Base-by-base conservation (phyloP, 2,113 vertebrate genomes). In the Neolamprologus caudopunctatus region DNA sequence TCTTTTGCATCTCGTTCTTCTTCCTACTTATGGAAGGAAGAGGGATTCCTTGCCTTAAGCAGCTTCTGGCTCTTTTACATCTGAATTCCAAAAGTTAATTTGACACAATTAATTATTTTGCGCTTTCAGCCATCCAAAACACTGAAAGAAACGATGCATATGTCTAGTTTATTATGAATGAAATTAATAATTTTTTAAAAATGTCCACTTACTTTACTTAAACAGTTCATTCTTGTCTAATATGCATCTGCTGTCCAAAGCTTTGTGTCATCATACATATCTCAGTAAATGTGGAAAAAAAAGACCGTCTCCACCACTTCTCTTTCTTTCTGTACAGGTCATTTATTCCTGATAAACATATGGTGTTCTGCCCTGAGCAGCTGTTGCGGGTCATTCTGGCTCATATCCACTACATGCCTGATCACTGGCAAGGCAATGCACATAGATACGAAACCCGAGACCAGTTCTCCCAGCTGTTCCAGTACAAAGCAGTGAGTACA, bases 381-480 rank as follows among this genome's bases (percentile, higher is more conserved):
- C 97, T 99, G 93, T 96, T 99, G 63, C 97, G 98, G 31, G 97
- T 99, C 87, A 98, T 99, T 89, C 96, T 99, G 89, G 98, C 99
- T 2, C 98, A 99, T 85, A 98, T 99, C 90, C 98, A 99, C 95
- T 99, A 99, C 95, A 99, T 99, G 99, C 99, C 99, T 45, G 98
- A 99, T 95, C 98, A 99, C 96, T 99, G 99, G 99, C 99, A 99
- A 95, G 98, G 98, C 91, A 98, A 98, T 4, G 99, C 99, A 85
- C 98, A 99, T 88, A 97, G 98, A 93, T 98, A 98, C 0, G 98
- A 99, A 96, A 99, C 99, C 91, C 96, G 98, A 26, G 98, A 99
- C 8, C 98, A 99, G 95, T 99, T 99, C 89, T 97, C 99, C 35
- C 98, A 99, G 95, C 98, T 99, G 89, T 99, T 99, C 96, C 99